Evolutionary conservation across 2,113 vertebrate species (phyloP).

Genomic region (Pseudolaguvia tuberculata): DNA sequence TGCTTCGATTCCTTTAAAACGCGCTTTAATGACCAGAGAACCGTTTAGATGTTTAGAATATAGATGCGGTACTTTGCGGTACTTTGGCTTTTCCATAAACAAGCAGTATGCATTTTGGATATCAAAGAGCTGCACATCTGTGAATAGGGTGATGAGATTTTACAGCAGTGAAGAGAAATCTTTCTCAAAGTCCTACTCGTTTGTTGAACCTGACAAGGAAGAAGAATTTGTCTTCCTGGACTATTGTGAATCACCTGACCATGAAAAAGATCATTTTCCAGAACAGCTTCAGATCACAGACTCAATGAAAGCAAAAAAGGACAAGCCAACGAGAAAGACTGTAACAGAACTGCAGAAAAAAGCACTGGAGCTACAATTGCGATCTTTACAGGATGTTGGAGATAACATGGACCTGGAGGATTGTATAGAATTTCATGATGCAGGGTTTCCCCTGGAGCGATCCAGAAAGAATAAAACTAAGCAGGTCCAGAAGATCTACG

Average conservation of each 20-base stretch:
- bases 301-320: conserved; percentile 1
- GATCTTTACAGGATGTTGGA: conserved; percentile 15
- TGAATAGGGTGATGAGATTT: conserved; percentile 4
- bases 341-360: conserved; percentile 22
- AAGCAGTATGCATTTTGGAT: neutral
- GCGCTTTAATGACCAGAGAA: neutral
- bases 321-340: neutral
- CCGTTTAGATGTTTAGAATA: neutral
- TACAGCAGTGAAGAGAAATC: conserved; percentile 23
- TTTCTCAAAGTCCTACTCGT: conserved; percentile 17
- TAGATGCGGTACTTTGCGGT: neutral
- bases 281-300: conserved; percentile 5
- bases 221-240: conserved; percentile 76
- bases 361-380: conserved; percentile 54
- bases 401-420: conserved; percentile 34
- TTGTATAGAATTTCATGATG: conserved; percentile 62
- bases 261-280: neutral
- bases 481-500: conserved; percentile 56
- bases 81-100: neutral
- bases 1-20: conserved; percentile 10
- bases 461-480: conserved; percentile 36
- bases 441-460: conserved; percentile 51
- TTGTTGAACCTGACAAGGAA: conserved; percentile 57
- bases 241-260: conserved; percentile 46
- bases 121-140: neutral